Evolutionary conservation across 1,140 invertebrate genomes (phyloP), one percentile per base, ranked within the genome.

Genomic region (Drusus annulatus): DNA sequence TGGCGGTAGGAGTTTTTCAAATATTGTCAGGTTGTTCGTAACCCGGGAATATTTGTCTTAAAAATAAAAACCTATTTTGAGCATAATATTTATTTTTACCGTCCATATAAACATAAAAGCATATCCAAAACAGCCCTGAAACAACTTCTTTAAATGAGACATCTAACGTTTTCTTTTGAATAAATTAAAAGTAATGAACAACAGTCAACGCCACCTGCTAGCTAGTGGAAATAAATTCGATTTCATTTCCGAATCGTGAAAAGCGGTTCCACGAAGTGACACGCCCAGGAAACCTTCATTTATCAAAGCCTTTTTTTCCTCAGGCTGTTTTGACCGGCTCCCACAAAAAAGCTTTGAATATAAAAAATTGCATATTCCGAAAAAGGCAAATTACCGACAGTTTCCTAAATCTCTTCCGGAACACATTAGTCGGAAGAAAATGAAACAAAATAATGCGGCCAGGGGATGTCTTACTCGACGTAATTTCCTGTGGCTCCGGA

Each of bases 161-260:
- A 21, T 62, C 58, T 21, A 62, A 62, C 58, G 7, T 62, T 62
- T 62, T 62, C n/a, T 25, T 62, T 62, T 62, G 58, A 62, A 62
- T 62, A 62, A 62, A 62, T 62, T 62, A 62, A 21, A 36, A 36
- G 16, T 69, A 69, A 69, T 69, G n/a, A 50, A 36, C 45, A 69
- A 17, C 65, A 45, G 65, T 69, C 65, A 69, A 36, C 65, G 31
- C 65, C 65, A 69, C 28, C 28, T 69, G 28, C 28, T 69, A 69
- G 65, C 65, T 69, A 69, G 65, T 69, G 65, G 21, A 69, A 45
- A 69, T 69, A 69, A 69, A 69, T 69, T 69, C 65, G 65, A 69
- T 69, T 69, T 36, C 36, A 50, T n/a, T 45, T 69, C 65, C 65
- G 65, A 45, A 31, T 21, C 36, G 21, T 69, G 45, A 50, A 69